Evolutionary conservation across 2,113 vertebrate genomes (phyloP), one percentile per base, ranked within the genome.

Genomic region (Lonchura striata): DNA sequence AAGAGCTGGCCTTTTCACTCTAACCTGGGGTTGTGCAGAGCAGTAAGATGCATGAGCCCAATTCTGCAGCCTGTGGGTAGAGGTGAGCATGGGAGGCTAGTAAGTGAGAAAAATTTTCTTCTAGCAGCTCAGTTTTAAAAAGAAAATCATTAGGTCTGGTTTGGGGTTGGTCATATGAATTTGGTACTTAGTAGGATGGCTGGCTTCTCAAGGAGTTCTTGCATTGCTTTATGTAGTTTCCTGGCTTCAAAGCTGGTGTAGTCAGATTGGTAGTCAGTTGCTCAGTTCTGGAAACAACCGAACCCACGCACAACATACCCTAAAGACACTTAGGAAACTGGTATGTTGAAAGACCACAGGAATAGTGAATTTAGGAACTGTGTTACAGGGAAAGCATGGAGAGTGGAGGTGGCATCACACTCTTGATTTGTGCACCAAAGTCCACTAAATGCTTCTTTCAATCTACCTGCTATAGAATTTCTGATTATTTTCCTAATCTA

Each of bases 241-340:
- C 16, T 87, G 42, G 15, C 52, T 59, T 74, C 60, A 41, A 11
- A 63, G 25, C 15, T 70, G 47, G 9, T 77, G 17, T 49, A 42
- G 53, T 61, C n/a, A 53, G 46, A 8, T 53, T 31, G 7, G 24
- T 57, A 65, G 13, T 24, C 33, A 20, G 13, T 60, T 56, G 11
- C 18, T 71, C 6, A 19, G 22, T 63, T 82, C 44, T 60, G 57
- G 30, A 83, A 37, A 24, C 27, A 57, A 21, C 21, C 0, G 0
- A 47, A 37, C 20, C 23, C 3, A 2, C 47, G 19, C 10, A 57
- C 31, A 74, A 13, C 3, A 15, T 42, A 19, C 17, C 9, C 15
- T 66, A 23, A 49, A 75, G 52, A 15, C 33, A 47, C 16, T 47
- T 47, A 9, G 35, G 42, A 71, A 79, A 68, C 39, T 21, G 37